Evolutionary conservation across 2,797 vertebrate genomes (phyloP), one percentile per base, ranked within the genome.

Genomic region (Bovichtus variegatus): DNA sequence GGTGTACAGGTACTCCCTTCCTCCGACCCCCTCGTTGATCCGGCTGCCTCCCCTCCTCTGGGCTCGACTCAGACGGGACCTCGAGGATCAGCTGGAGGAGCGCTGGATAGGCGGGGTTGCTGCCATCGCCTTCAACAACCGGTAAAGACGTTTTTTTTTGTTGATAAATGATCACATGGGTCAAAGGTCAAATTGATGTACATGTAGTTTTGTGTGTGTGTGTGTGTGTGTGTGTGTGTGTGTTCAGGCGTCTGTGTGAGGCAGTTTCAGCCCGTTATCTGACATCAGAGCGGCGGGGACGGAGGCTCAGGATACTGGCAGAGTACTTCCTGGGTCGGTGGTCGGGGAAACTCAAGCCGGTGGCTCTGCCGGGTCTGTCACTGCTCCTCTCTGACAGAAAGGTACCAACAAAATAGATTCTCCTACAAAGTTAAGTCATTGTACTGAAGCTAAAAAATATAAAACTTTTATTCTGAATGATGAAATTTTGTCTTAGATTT

Each of bases 281-380:
- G 59, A 89, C 83, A 0, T 72, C 82, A 4, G 86, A 94, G 1
- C 86, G 93, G n/a, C 84, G 87, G 54, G 86, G 74, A 53, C 90
- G 85, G 54, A 84, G 83, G 55, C 92, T 96, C 9, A 65, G 79
- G 9, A 60, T 95, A 61, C 81, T 96, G 74, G 93, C 95, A 0
- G 96, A 96, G 78, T 97, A 96, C 85, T 97, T 96, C 82, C 88
- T 92, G 12, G 96, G 96, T 2, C 85, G 87, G 16, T 97, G 96
- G 96, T 81, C 90, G 9, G 95, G 95, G 34, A 94, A 86, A 54
- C 95, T 94, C 79, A 96, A 96, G 76, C 92, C 94, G 0, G 85
- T 94, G 11, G 29, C 70, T 13, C 84, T 97, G n/a, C 93, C 94
- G 0, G 83, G 91, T 0, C 78, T 96, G 38, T 92, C 92, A 10